phyloP scores from a whole-genome alignment of 1,140 invertebrate genomes.

The Drosophila aff. region DNA sequence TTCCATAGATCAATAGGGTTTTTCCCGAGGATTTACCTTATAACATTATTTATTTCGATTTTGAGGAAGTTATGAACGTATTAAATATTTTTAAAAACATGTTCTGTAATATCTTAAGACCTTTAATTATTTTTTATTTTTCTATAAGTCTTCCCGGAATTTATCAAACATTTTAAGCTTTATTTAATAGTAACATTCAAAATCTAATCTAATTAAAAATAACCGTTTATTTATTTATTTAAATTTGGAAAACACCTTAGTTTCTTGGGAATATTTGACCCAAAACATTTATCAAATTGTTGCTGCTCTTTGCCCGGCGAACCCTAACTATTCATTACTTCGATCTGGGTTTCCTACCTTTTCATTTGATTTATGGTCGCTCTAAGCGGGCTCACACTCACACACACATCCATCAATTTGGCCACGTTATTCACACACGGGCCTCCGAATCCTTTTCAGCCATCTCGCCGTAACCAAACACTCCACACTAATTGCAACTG shows the following conservation, averaged over 20 bases:
- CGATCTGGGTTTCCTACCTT: conserved; percentile 37
- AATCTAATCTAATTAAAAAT: neutral
- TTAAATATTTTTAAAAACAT: too few species aligned
- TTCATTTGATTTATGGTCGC: conserved; percentile 67
- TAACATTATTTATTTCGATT: neutral
- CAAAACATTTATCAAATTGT: conserved; percentile 31
- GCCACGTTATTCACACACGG: conserved; percentile 64
- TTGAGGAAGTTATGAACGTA: neutral
- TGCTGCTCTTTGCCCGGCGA: conserved; percentile 8
- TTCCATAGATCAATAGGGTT: conserved; percentile 10
- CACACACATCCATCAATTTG: conserved; percentile 55
- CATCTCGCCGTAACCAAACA: conserved; percentile 29
- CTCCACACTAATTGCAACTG: conserved; percentile 68
- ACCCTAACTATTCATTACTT: conserved; percentile 60
- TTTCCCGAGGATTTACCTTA: neutral
- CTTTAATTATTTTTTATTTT: too few species aligned
- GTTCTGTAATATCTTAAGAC: neutral
- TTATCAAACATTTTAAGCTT: too few species aligned
- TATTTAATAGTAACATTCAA: too few species aligned
- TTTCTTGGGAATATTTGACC: neutral
- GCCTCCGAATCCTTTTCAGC: conserved; percentile 43
- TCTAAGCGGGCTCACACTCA: neutral
- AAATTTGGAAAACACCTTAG: neutral
- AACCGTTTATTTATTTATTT: neutral
- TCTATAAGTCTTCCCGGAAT: too few species aligned